Evolutionary conservation across 2,797 vertebrate species (phyloP), one percentile per base, ranked within the genome.

Genomic region (Lophotriccus pileatus): DNA sequence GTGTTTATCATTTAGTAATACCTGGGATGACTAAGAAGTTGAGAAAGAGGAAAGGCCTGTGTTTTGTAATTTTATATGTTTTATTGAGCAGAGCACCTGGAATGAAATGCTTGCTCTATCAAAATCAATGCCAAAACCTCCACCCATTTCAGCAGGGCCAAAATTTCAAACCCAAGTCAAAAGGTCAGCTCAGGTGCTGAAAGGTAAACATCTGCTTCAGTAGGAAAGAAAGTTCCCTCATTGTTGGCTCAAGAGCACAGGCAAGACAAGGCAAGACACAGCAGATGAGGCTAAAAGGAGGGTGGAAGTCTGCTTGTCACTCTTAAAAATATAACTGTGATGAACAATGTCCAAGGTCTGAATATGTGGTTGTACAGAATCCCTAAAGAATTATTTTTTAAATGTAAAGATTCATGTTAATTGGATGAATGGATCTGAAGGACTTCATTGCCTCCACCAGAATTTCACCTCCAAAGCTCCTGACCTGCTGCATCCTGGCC

Each of bases 161-260:
- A 84, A 88, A 95, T 95, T 96, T 93, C 83, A 94, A 95, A 84
- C n/a, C 55, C 36, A 79, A 88, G 95, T 88, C 92, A 95, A 95
- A 95, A 95, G 91, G 94, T 95, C 91, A 46, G 10, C 59, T 87
- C 28, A 76, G 74, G 63, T 93, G 92, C 70, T 96, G 91, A 96
- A 93, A 96, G 85, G 72, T 88, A 88, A 90, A 91, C 69, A 90
- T 62, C 85, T 96, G 90, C 87, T 83, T 16, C 10, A 91, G 73
- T 2, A 90, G 73, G 84, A 78, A 90, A 67, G 55, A 87, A 92
- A 64, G 43, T 63, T 90, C 74, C 52, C 32, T 90, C 39, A 37
- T 62, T 89, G 46, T 93, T 96, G 90, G 88, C 83, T 91, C 63
- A 66, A 84, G 89, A 6, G 6, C 44, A 23, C 10, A 16, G 62